Evolutionary conservation across 2,113 vertebrate species (phyloP), one percentile per base, ranked within the genome.

Genomic region (Rhinolophus sinicus): DNA sequence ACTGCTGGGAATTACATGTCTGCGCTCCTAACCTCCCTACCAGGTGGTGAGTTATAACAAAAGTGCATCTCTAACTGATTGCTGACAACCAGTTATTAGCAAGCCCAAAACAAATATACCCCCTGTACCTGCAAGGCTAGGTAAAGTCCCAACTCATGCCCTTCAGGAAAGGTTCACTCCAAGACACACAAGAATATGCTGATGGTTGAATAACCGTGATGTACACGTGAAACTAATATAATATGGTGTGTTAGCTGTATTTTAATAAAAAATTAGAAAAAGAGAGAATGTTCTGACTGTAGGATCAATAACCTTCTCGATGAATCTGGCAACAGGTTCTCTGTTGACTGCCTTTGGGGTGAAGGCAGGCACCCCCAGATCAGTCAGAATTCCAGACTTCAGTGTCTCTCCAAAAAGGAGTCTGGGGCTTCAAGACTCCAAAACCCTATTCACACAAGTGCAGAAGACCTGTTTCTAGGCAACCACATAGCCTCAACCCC

Each of bases 1-100:
- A 6, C 10, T n/a, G 24, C 4, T 2, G 10, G 18, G 69, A 38
- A 22, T 44, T 7, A 4, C 3, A 12, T 65, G 0, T 35, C 47
- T 40, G 83, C 62, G 44, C 40, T 30, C 7, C 35, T 44, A 24
- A 19, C 47, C 80, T 70, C 38, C 38, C 65, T 38, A 56, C 54
- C 77, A 80, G 72, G 52, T 72, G 64, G 44, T n/a, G 28, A 56
- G 14, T 38, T 44, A 9, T 35, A 12, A 64, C 24, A 33, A 78
- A 50, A 73, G 84, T 26, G 30, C 26, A 65, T 80, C 89, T 52
- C 44, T 35, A 26, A 76, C 87, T 56, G 69, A 64, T 33, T 16
- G 30, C 28, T 72, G 35, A 47, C 52, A 13, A 30, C 1, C 40
- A 70, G 28, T 56, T 73, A 62, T 22, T 47, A 70, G 35, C 24